Evolutionary conservation across 2,888 invertebrate genomes (phyloP).

Genomic region (Venusia cambrica): DNA sequence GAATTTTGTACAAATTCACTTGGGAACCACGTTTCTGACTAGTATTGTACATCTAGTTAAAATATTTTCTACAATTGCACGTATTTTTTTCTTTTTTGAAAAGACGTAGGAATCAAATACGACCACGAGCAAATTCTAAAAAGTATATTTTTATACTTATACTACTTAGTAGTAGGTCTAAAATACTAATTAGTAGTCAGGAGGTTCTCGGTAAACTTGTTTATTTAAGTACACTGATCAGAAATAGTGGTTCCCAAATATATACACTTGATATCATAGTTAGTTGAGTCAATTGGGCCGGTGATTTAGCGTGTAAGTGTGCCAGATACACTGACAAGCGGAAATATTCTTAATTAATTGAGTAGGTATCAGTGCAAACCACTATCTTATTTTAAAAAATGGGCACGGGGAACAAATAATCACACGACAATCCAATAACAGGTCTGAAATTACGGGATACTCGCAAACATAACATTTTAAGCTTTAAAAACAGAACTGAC

Average conservation of each 20-base stretch:
- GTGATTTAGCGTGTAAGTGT: slow-evolving; percentile 46
- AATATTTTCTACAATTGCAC: too few species aligned
- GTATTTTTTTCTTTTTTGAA: too few species aligned
- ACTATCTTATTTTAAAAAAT: slow-evolving; percentile 24
- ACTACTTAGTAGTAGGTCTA: too few species aligned
- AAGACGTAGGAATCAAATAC: too few species aligned
- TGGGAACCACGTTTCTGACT: too few species aligned
- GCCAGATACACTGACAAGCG: slow-evolving; percentile 42
- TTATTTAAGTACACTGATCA: neutral
- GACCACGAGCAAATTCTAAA: too few species aligned
- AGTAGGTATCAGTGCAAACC: slow-evolving; percentile 32
- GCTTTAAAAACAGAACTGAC: slow-evolving; percentile 22
- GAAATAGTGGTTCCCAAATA: slow-evolving; percentile 26
- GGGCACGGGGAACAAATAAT: slow-evolving; percentile 19
- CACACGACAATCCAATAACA: slow-evolving; percentile 14
- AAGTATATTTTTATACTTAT: too few species aligned
- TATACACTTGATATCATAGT: slow-evolving; percentile 29
- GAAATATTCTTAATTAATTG: too few species aligned
- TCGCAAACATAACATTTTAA: slow-evolving; percentile 13
- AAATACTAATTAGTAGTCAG: too few species aligned
- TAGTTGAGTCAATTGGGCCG: slow-evolving; percentile 34
- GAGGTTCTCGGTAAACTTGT: too few species aligned
- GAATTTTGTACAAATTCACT: slow-evolving; percentile 5
- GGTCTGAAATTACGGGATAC: slow-evolving; percentile 5
- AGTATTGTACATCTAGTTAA: too few species aligned